Percentiles rank a stretch among this genome's conserved stretches.
phyloP scores from a whole-genome alignment of 2,888 invertebrate species.

The Chymomyza caudatula region DNA sequence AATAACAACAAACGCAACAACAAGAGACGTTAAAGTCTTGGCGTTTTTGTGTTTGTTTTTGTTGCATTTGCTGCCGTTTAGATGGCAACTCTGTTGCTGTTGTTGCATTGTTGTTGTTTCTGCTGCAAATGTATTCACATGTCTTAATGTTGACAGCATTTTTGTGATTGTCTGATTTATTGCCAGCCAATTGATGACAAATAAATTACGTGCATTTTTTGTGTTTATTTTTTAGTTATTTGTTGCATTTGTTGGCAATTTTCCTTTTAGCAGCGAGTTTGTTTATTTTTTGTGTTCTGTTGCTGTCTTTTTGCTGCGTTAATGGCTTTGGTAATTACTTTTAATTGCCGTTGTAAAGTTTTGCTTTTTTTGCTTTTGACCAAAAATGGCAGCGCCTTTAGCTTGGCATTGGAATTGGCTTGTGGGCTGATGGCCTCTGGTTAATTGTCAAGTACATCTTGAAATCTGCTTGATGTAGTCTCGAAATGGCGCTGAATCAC shows the following conservation, averaged over 20 bases:
- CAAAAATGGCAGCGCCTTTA: slow-evolving; percentile 58
- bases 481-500: background rate
- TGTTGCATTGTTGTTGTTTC: slow-evolving; percentile 25
- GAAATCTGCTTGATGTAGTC: background rate
- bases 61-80: background rate
- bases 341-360: slow-evolving; percentile 69
- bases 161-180: slow-evolving; percentile 77
- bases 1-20: slow-evolving; percentile 32
- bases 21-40: background rate
- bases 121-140: slow-evolving; percentile 67
- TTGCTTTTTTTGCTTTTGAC: slow-evolving; percentile 56
- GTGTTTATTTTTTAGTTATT: slow-evolving; percentile 1
- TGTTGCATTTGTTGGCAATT: slow-evolving; percentile 6
- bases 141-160: slow-evolving; percentile 75
- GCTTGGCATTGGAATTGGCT: slow-evolving; percentile 16
- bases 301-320: slow-evolving; percentile 47
- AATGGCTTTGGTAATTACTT: slow-evolving; percentile 67
- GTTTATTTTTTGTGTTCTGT: slow-evolving; percentile 30
- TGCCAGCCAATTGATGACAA: slow-evolving; percentile 72
- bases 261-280: slow-evolving; percentile 10
- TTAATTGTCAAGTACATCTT: background rate
- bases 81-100: background rate
- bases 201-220: slow-evolving; percentile 64
- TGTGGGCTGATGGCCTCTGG: background rate
- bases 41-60: slow-evolving; percentile 7